phyloP scores from a whole-genome alignment of 2,888 invertebrate genomes.

The Dryocosmus kuriphilus region DNA sequence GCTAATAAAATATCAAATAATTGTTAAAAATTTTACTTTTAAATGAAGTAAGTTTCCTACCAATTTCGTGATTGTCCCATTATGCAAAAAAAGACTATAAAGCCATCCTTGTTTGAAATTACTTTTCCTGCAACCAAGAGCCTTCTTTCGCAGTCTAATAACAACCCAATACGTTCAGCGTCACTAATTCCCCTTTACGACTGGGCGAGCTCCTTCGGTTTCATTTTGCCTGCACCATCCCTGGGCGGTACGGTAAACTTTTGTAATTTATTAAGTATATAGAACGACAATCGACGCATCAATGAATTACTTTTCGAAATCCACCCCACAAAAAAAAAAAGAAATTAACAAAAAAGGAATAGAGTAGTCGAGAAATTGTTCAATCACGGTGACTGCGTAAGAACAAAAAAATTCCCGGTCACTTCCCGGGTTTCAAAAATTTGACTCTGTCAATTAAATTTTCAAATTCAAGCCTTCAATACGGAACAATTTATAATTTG shows the following conservation, averaged over 20 bases:
- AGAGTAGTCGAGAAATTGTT: background rate
- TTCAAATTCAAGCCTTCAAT: too few species aligned
- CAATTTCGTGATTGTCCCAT: constrained; percentile 2
- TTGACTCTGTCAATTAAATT: too few species aligned
- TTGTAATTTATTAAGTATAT: constrained; percentile 55
- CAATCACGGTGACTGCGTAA: background rate
- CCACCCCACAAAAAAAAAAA: background rate
- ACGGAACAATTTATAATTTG: too few species aligned
- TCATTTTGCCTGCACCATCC: constrained; percentile 19
- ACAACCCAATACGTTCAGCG: constrained; percentile 33
- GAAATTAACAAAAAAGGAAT: background rate
- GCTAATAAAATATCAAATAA: background rate
- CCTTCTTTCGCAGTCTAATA: constrained; percentile 35
- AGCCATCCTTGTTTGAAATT: background rate
- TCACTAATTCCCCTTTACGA: constrained; percentile 34
- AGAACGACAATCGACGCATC: constrained; percentile 45
- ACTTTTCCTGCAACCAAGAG: background rate
- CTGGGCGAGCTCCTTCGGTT: constrained; percentile 13
- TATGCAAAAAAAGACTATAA: background rate
- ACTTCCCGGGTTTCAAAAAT: too few species aligned
- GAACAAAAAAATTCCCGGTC: too few species aligned
- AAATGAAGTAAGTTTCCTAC: background rate
- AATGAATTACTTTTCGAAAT: constrained; percentile 43
- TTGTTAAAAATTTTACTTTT: background rate
- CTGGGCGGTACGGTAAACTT: constrained; percentile 47